Evolutionary conservation across 2,797 vertebrate genomes (phyloP).

Genomic region (Anas capensis): DNA sequence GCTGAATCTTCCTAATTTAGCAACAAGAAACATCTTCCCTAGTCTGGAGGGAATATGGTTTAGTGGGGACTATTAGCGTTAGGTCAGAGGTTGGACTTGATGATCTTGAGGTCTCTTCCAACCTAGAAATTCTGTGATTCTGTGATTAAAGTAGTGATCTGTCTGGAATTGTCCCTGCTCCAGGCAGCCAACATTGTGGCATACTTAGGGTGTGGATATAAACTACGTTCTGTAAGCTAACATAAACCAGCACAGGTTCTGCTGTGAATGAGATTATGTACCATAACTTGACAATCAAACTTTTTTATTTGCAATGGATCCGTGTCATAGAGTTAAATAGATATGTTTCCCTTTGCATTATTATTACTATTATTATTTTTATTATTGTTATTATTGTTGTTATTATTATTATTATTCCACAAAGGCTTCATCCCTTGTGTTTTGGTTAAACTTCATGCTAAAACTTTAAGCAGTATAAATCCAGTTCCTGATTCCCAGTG

Average conservation of each 20-base stretch:
- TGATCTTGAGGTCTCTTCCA: too few species aligned
- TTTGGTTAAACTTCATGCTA: neutral
- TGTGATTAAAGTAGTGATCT: neutral
- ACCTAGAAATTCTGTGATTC: too few species aligned
- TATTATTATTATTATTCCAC: neutral
- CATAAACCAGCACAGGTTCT: neutral
- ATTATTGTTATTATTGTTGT: neutral
- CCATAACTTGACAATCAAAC: neutral
- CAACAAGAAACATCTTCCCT: too few species aligned
- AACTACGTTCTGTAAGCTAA: rapidly evolving
- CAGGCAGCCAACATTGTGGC: neutral
- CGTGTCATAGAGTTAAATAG: neutral
- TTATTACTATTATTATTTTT: too few species aligned
- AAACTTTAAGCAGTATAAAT: neutral
- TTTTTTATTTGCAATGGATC: neutral
- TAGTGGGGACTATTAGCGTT: too few species aligned
- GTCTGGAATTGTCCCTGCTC: neutral
- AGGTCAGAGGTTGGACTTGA: too few species aligned
- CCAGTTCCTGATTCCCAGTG: neutral
- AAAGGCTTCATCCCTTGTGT: neutral
- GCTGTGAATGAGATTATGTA: neutral
- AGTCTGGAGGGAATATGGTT: too few species aligned
- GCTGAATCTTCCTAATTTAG: too few species aligned
- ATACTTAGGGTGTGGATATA: neutral
- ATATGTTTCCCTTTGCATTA: neutral